phyloP scores from a whole-genome alignment of 2,888 invertebrate genomes.

The Polia nebulosa region DNA sequence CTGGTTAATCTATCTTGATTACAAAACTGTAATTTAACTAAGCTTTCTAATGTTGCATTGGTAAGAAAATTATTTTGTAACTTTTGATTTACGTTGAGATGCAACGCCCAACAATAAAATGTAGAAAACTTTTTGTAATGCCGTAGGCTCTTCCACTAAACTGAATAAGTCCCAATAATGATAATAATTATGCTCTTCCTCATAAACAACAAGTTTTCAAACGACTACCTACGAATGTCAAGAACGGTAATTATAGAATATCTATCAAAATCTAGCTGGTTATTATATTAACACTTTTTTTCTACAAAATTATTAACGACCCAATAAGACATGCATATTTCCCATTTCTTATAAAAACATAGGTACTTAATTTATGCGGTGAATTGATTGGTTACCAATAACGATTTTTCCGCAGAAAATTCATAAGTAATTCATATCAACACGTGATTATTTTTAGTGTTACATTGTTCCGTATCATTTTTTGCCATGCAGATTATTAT shows the following conservation, averaged over 20 bases:
- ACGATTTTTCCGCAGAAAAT: conserved; percentile 1
- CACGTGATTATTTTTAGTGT: conserved; percentile 18
- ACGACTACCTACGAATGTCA: neutral
- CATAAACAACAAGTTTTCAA: conserved; percentile 3
- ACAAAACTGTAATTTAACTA: conserved; percentile 55
- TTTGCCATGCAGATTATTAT: conserved; percentile 12
- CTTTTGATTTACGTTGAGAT: conserved; percentile 51
- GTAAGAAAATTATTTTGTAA: conserved; percentile 59
- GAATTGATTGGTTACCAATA: neutral
- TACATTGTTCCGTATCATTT: conserved; percentile 33
- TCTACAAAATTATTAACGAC: neutral
- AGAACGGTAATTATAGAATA: conserved; percentile 19
- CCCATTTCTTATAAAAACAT: neutral
- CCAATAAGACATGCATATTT: neutral
- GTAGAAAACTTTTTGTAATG: neutral
- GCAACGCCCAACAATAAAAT: conserved; percentile 56
- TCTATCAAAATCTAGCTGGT: conserved; percentile 22
- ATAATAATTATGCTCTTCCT: conserved; percentile 12
- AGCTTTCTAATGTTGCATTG: conserved; percentile 55
- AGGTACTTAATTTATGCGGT: neutral
- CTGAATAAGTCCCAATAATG: conserved; percentile 8
- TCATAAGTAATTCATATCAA: conserved; percentile 20
- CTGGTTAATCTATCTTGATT: conserved; percentile 52
- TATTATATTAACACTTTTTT: neutral
- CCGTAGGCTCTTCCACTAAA: conserved; percentile 6